A percentile compares a stretch with the other conserved stretches of the same genome.
These are phyloP conservation scores for Gopherus flavomarginatus DNA, from an alignment of 2,113 vertebrate species.

Conservation along the genomic window DNA sequence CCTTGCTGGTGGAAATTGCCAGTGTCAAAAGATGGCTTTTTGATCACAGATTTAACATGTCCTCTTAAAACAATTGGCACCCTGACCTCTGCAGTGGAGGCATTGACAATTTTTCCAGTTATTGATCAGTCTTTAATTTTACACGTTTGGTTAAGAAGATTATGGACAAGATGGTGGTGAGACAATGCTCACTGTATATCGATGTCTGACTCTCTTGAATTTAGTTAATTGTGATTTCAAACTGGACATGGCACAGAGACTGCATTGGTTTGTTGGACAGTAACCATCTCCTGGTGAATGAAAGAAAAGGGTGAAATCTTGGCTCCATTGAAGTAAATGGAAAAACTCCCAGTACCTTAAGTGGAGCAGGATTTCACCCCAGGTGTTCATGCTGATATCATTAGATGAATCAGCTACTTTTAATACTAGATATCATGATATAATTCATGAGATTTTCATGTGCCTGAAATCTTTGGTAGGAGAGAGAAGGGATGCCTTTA, in stretches of 20 bases:
- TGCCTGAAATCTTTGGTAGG: background rate
- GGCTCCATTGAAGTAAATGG: background rate
- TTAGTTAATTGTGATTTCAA: background rate
- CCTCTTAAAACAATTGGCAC: background rate
- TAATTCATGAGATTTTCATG: background rate
- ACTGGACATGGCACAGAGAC: background rate
- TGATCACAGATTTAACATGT: background rate
- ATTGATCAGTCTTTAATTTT: background rate
- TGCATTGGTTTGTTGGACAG: background rate
- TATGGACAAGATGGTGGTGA: background rate
- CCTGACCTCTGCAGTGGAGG: background rate
- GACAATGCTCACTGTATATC: background rate
- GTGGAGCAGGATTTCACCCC: background rate
- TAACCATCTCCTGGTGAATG: background rate
- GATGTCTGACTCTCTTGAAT: background rate
- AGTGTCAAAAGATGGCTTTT: background rate
- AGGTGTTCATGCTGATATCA: background rate
- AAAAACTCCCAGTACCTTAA: background rate
- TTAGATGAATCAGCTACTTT: background rate
- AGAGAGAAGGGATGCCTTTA: background rate
- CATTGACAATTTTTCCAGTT: background rate
- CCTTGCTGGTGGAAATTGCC: background rate
- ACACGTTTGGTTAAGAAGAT: background rate
- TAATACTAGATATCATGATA: background rate
- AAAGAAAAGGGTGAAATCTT: background rate